Conservation (phyloP, 92 coral and sea anemone species). For the Pocillopora meandrina region DNA sequence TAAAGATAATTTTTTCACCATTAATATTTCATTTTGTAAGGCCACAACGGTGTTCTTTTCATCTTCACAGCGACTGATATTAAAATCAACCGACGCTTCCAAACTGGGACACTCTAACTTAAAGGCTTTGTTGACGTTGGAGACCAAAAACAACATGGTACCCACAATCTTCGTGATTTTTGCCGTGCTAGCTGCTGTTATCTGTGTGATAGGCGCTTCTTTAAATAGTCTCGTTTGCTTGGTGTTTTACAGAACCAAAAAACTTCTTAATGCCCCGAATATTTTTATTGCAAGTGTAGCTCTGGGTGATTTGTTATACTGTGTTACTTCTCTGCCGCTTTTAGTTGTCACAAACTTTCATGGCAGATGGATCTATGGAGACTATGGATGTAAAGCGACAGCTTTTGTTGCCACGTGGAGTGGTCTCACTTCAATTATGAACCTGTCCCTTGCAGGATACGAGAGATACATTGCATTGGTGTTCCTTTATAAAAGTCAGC, state of each 20-base stretch:
- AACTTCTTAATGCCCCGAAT: slow-evolving; percentile 30
- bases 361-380: slow-evolving; percentile 39
- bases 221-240: slow-evolving; percentile 38
- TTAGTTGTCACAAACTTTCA: slow-evolving; percentile 21
- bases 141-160: slow-evolving; percentile 2
- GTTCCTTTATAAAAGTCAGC: slow-evolving; percentile 29
- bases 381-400: slow-evolving; percentile 19
- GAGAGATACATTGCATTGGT: slow-evolving; percentile 36
- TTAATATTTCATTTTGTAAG: too few relatives aligned
- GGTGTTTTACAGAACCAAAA: slow-evolving; percentile 31
- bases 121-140: too few relatives aligned
- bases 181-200: slow-evolving; percentile 25
- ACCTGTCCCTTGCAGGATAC: slow-evolving; percentile 34
- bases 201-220: slow-evolving; percentile 12
- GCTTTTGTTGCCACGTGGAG: slow-evolving; percentile 35
- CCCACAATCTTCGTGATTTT: slow-evolving; percentile 24
- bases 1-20: too few relatives aligned
- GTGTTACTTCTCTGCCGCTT: slow-evolving; percentile 16
- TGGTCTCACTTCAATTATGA: slow-evolving; percentile 36
- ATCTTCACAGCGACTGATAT: too few relatives aligned
- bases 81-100: too few relatives aligned
- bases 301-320: slow-evolving; percentile 30
- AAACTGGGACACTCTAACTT: too few relatives aligned
- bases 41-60: too few relatives aligned
- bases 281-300: slow-evolving; percentile 40